Percentiles rank a stretch among this genome's conserved stretches.
Evolutionary conservation across 2,113 vertebrate species (phyloP).

Genomic region (Turdus rufiventris): DNA sequence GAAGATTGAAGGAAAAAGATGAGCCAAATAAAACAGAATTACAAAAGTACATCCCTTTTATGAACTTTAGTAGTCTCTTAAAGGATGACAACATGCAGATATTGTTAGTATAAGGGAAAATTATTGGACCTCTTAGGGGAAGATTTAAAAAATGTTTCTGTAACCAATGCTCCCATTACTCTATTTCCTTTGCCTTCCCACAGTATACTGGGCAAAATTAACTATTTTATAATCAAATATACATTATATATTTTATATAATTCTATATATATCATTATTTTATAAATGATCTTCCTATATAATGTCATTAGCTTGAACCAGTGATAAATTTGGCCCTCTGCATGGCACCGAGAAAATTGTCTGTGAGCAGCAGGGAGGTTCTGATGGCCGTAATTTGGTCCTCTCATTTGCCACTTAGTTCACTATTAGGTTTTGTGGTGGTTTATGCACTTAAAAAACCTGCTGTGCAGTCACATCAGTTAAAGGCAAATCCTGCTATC

Average conservation of each 20-base stretch:
- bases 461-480: slow-evolving; percentile 19
- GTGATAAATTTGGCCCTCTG: neutral
- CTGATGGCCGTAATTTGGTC: neutral
- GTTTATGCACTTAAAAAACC: slow-evolving; percentile 32
- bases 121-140: neutral
- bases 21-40: neutral
- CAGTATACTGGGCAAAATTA: neutral
- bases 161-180: neutral
- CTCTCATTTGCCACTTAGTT: slow-evolving; percentile 18
- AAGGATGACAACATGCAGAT: neutral
- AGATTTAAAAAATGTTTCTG: neutral
- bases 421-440: neutral
- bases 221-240: neutral
- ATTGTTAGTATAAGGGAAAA: neutral
- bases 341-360: neutral
- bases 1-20: neutral
- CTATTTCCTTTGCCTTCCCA: neutral
- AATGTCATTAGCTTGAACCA: neutral
- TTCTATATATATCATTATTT: neutral
- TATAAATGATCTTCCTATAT: neutral
- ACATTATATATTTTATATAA: neutral
- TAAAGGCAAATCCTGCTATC: neutral
- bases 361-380: neutral
- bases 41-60: neutral
- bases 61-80: neutral